Evolutionary conservation across 2,888 invertebrate genomes (phyloP).

Genomic region (Choreutis nemorana): DNA sequence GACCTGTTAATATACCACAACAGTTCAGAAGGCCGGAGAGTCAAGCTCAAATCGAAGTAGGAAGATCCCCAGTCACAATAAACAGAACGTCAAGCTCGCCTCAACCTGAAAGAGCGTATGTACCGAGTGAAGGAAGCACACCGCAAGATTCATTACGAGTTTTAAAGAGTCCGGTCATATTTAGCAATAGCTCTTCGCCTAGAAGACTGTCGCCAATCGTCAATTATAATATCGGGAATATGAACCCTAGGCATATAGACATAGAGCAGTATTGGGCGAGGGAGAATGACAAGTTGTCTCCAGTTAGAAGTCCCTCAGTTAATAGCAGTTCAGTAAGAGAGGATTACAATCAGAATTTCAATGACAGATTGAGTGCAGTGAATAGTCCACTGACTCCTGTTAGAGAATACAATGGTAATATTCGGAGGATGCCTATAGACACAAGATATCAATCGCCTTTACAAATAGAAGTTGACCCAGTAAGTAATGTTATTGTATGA

Average conservation of each 20-base stretch:
- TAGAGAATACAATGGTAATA: slow-evolving; percentile 46
- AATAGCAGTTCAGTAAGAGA: slow-evolving; percentile 42
- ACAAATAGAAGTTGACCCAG: slow-evolving; percentile 74
- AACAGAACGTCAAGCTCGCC: slow-evolving; percentile 43
- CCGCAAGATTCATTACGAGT: slow-evolving; percentile 41
- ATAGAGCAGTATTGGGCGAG: slow-evolving; percentile 48
- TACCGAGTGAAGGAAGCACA: slow-evolving; percentile 30
- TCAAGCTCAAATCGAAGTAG: slow-evolving; percentile 21
- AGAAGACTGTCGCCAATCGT: slow-evolving; percentile 49
- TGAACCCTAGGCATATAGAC: slow-evolving; percentile 58
- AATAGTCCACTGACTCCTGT: slow-evolving; percentile 42
- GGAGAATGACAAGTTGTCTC: slow-evolving; percentile 39
- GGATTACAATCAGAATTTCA: slow-evolving; percentile 52
- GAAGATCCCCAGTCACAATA: slow-evolving; percentile 29
- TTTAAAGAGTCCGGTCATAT: slow-evolving; percentile 43
- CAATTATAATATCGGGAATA: slow-evolving; percentile 60
- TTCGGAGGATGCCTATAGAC: slow-evolving; percentile 30
- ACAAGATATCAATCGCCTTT: slow-evolving; percentile 60
- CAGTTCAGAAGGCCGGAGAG: slow-evolving; percentile 31
- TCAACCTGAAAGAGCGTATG: slow-evolving; percentile 20
- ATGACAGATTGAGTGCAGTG: slow-evolving; percentile 37
- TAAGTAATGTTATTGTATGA: too few relatives aligned
- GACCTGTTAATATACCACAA: slow-evolving; percentile 38
- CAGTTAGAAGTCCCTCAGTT: slow-evolving; percentile 34
- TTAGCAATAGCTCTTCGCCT: slow-evolving; percentile 53